Percentiles rank a stretch among this genome's conserved stretches.
phyloP scores from a whole-genome alignment of 2,797 vertebrate genomes.

The Geotrypetes seraphini region DNA sequence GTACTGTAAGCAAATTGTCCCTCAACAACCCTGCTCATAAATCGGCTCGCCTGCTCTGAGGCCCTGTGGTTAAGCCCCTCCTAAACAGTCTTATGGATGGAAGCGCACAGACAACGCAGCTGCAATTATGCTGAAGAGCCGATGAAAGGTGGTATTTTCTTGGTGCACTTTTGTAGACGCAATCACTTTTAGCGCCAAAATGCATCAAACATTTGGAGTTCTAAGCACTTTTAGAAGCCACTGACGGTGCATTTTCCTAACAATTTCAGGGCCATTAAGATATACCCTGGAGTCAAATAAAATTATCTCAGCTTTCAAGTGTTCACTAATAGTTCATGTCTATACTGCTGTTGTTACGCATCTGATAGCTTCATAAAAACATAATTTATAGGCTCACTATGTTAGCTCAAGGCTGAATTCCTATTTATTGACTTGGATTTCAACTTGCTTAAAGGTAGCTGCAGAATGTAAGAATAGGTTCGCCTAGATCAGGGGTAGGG shows the following conservation, averaged over 20 bases:
- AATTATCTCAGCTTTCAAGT: slow-evolving; percentile 42
- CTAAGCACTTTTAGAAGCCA: slow-evolving; percentile 20
- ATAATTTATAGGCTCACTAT: too few species aligned
- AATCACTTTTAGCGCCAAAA: slow-evolving; percentile 23
- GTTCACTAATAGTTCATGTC: slow-evolving; percentile 28
- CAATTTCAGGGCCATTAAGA: slow-evolving; percentile 32
- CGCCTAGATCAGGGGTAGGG: too few species aligned
- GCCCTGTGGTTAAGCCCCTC: slow-evolving; percentile 18
- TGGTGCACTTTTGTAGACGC: slow-evolving; percentile 15
- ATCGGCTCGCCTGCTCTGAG: not conserved
- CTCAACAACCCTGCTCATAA: too few species aligned
- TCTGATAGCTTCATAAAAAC: too few species aligned
- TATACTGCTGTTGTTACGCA: too few species aligned
- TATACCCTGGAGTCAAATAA: slow-evolving; percentile 40
- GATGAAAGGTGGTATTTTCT: slow-evolving; percentile 31
- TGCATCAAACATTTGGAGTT: slow-evolving; percentile 25
- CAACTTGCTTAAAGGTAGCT: too few species aligned
- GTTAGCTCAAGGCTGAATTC: too few species aligned
- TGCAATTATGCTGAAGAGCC: slow-evolving; percentile 32
- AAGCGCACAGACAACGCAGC: slow-evolving; percentile 2
- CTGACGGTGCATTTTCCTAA: slow-evolving; percentile 28
- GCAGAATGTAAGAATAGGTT: too few species aligned
- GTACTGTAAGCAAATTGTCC: too few species aligned
- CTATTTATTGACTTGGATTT: too few species aligned
- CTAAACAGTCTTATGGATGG: slow-evolving; percentile 18